A percentile compares a stretch with the other conserved stretches of the same genome.
phyloP scores from a whole-genome alignment of 2,888 invertebrate genomes.

The Sminthurides aquaticus region DNA sequence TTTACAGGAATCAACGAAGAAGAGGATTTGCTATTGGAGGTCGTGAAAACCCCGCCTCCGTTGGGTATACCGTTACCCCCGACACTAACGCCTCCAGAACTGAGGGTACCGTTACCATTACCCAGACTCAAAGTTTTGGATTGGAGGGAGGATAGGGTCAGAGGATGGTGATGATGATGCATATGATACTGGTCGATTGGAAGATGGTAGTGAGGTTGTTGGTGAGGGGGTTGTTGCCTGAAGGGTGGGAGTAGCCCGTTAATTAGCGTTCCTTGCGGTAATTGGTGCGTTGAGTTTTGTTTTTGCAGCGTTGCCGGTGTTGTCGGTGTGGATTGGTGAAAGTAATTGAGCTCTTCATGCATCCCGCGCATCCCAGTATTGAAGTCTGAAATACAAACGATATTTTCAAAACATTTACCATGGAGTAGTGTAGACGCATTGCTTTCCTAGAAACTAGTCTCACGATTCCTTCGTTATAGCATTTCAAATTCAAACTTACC shows the following conservation, averaged over 20 bases:
- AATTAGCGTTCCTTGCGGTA: conserved; percentile 4
- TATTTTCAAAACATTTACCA: neutral
- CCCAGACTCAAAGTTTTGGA: conserved; percentile 13
- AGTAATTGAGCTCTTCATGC: conserved; percentile 20
- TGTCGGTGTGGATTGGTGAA: conserved; percentile 15
- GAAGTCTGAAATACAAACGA: conserved; percentile 30
- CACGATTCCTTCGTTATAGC: no score
- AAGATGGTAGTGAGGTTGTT: neutral
- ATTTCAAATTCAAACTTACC: conserved; percentile 22
- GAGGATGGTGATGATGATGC: conserved; percentile 17
- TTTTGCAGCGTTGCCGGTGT: conserved; percentile 16
- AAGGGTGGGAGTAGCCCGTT: neutral
- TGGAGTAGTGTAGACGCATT: no score
- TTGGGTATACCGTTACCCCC: neutral
- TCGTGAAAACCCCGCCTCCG: conserved; percentile 8
- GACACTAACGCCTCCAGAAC: neutral
- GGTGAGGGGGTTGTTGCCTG: conserved; percentile 2
- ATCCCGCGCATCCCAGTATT: conserved; percentile 10
- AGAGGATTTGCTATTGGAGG: conserved; percentile 17
- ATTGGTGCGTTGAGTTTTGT: conserved; percentile 14
- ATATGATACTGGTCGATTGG: conserved; percentile 1
- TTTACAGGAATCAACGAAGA: conserved; percentile 10
- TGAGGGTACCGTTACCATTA: conserved; percentile 12
- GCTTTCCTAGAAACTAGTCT: no score
- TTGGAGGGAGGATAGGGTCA: neutral